A percentile compares a stretch with the other conserved stretches of the same genome.
These are phyloP conservation scores for Nephrotoma guestfalica DNA, from an alignment of 2,888 invertebrate genomes.

Conservation along the genomic window DNA sequence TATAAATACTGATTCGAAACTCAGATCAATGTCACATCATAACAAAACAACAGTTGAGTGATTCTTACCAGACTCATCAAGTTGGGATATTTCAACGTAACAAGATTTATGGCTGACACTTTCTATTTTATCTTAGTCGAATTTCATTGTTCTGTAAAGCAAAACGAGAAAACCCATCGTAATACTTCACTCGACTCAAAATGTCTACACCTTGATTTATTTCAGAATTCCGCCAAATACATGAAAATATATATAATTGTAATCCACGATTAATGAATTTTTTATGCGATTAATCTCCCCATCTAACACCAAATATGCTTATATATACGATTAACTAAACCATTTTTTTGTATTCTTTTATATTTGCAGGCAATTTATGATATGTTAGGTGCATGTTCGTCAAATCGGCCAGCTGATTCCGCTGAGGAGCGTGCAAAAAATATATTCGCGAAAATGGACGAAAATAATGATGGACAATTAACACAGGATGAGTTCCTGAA, in stretches of 20 bases:
- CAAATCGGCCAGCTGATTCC: conserved; percentile 87
- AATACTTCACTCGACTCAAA: not conserved
- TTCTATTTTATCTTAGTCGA: not conserved
- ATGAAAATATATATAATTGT: not conserved
- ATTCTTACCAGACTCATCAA: not conserved
- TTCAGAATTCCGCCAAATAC: not conserved
- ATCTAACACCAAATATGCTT: not conserved
- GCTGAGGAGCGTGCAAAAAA: conserved; percentile 97
- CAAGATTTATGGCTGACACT: not conserved
- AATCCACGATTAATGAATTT: too few species aligned
- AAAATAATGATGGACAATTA: conserved; percentile 96
- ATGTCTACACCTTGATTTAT: not conserved
- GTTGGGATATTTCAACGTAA: not conserved
- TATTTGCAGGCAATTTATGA: conserved; percentile 90
- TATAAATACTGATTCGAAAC: too few species aligned
- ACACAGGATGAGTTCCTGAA: conserved; percentile 97
- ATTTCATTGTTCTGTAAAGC: not conserved
- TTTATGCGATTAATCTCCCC: not conserved
- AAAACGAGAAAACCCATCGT: not conserved
- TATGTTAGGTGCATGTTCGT: conserved; percentile 96
- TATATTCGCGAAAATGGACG: conserved; percentile 99
- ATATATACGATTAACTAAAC: not conserved
- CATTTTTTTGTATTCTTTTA: conserved; percentile 3
- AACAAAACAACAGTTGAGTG: not conserved
- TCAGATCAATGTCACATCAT: too few species aligned